Conservation (phyloP, 2,888 invertebrate species). For the Lomographa bimaculata region DNA sequence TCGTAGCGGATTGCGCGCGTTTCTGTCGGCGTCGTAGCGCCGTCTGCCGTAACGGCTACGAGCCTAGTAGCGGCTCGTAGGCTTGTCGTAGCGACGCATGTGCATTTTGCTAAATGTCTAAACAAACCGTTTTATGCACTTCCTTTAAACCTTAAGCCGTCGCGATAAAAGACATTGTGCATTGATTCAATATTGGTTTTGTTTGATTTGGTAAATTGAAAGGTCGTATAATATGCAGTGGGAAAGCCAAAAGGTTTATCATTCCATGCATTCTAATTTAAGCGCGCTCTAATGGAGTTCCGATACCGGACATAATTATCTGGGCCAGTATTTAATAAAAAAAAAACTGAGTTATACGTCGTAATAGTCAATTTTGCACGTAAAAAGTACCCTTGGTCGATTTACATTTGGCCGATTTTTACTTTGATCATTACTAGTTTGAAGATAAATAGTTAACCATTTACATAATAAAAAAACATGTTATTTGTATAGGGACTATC, state of each 20-base stretch:
- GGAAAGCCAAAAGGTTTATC: constrained; percentile 53
- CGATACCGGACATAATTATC: constrained; percentile 8
- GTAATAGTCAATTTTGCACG: too few relatives aligned
- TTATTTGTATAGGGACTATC: too few relatives aligned
- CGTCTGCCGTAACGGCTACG: constrained; percentile 62
- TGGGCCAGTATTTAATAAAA: constrained; percentile 5
- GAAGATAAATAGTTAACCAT: too few relatives aligned
- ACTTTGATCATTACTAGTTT: too few relatives aligned
- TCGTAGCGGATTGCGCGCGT: constrained; percentile 66
- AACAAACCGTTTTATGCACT: constrained; percentile 30
- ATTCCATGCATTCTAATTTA: constrained; percentile 63
- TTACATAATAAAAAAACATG: too few relatives aligned
- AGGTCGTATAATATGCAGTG: constrained; percentile 62
- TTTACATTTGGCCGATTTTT: too few relatives aligned
- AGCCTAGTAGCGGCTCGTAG: constrained; percentile 51
- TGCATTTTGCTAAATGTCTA: constrained; percentile 56
- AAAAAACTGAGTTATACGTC: too few relatives aligned
- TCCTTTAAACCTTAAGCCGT: constrained; percentile 35
- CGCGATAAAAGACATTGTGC: constrained; percentile 35
- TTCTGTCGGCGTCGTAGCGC: constrained; percentile 66
- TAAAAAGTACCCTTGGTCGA: too few relatives aligned
- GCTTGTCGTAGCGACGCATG: constrained; percentile 66
- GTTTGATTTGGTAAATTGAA: constrained; percentile 41
- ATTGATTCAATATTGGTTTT: constrained; percentile 17
- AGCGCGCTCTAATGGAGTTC: constrained; percentile 23